Percentiles rank a stretch among this genome's conserved stretches.
These are phyloP conservation scores for Hypomecis punctinalis DNA, from an alignment of 2,888 invertebrate species.

Conservation along the genomic window DNA sequence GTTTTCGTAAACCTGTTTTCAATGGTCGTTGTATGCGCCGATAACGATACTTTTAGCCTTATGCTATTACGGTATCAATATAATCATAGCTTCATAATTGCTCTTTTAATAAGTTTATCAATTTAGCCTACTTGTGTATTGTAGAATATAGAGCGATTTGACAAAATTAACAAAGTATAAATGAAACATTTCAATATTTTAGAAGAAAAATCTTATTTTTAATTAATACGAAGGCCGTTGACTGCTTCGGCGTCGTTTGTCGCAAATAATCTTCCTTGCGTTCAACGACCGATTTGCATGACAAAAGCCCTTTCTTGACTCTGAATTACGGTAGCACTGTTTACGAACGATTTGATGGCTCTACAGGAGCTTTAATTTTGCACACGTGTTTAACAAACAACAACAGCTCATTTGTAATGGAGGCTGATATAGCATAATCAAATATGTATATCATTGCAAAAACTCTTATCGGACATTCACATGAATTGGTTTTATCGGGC, in stretches of 20 bases:
- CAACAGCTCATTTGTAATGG: not conserved
- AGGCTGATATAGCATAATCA: conserved; percentile 7
- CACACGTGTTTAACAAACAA: not conserved
- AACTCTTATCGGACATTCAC: conserved; percentile 68
- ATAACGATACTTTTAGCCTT: too few relatives aligned
- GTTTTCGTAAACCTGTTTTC: too few relatives aligned
- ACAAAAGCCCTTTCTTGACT: conserved; percentile 21
- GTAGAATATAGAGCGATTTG: too few relatives aligned
- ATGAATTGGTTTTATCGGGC: conserved; percentile 44
- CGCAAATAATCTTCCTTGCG: conserved; percentile 24
- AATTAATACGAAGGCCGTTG: conserved; percentile 6
- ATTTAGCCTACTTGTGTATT: too few relatives aligned
- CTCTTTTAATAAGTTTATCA: too few relatives aligned
- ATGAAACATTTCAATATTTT: not conserved
- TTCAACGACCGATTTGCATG: conserved; percentile 25
- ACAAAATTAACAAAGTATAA: not conserved
- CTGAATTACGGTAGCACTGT: conserved; percentile 6
- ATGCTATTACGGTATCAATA: too few relatives aligned
- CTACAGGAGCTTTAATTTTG: not conserved
- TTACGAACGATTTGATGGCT: not conserved
- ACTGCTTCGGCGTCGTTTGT: conserved; percentile 13
- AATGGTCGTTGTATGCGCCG: too few relatives aligned
- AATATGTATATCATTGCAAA: conserved; percentile 36
- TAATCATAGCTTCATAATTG: too few relatives aligned
- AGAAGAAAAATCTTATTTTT: conserved; percentile 3